Evolutionary conservation across 2,113 vertebrate genomes (phyloP), one percentile per base, ranked within the genome.

Genomic region (Taxidea taxus): DNA sequence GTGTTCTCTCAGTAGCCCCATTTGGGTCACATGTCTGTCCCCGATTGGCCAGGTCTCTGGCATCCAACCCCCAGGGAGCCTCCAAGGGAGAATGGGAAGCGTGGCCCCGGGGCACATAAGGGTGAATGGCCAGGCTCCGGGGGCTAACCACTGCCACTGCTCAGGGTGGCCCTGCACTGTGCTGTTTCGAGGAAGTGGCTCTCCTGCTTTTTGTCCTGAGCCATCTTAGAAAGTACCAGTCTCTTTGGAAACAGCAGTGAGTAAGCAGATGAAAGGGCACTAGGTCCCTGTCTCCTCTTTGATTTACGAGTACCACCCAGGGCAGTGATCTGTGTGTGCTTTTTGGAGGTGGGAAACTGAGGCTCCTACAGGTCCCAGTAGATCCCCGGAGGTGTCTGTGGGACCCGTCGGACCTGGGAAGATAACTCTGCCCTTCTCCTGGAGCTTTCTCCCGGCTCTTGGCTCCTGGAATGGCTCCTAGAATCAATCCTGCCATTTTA

Each of bases 291-390:
- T 37, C 87, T 77, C 1, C 20, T 81, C 49, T 78, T n/a, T 42
- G 37, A 12, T 62, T 54, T 18, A 8, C 11, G 21, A 68, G 68
- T 29, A 10, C 25, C 34, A 3, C 14, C 56, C 34, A 37, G 10
- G 29, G 25, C 34, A 20, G n/a, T 16, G 31, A 31, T 39, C 58
- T 85, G 44, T 7, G 21, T 68, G 23, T 62, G 16, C 29, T 25
- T 91, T 87, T 84, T 44, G 80, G 78, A 96, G 70, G 15, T 54
- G 83, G 68, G 60, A 94, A 66, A 68, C 75, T 23, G 34, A 91
- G 66, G 68, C 64, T 78, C 1, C 0, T 60, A 11, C n/a, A 37
- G 20, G 60, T 78, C 31, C 42, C 25, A 58, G 34, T 15, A 29
- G 51, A 89, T 74, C 23, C 31, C 39, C 6, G 11, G 62, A 62